These are phyloP conservation scores for Denticeps clupeoides DNA, from an alignment of 2,797 vertebrate species.

Conservation along the genomic window DNA sequence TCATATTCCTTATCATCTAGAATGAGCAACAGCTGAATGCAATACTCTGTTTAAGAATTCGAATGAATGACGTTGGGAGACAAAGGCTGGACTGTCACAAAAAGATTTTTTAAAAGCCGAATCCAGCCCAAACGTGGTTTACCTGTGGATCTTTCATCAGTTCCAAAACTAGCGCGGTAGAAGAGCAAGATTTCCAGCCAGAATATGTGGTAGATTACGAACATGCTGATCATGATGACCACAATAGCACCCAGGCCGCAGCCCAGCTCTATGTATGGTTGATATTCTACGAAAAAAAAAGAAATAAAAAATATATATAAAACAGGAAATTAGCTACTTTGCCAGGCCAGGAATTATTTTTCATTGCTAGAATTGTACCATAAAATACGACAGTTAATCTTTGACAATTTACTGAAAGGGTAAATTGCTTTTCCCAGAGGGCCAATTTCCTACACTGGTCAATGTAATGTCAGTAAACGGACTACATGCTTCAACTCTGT, in stretches of 20 bases:
- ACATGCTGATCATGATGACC: slow-evolving; percentile 70
- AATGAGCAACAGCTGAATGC: not conserved
- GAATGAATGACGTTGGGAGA: no score
- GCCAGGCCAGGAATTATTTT: not conserved
- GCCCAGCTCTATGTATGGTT: slow-evolving; percentile 73
- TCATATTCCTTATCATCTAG: slow-evolving; percentile 88
- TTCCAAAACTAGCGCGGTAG: slow-evolving; percentile 87
- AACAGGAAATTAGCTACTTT: not conserved
- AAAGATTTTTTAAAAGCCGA: no score
- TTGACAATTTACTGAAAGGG: no score
- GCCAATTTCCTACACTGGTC: no score
- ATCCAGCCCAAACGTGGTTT: no score
- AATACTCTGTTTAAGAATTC: no score
- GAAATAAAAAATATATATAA: not conserved
- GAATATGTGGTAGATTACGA: slow-evolving; percentile 79
- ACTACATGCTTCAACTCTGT: no score
- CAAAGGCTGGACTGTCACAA: no score
- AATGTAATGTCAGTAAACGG: no score
- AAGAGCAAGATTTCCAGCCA: slow-evolving; percentile 90
- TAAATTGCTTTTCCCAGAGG: no score
- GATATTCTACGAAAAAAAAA: slow-evolving; percentile 36
- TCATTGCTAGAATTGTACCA: no score
- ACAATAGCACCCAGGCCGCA: slow-evolving; percentile 76
- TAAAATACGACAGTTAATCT: no score
- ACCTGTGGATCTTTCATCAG: slow-evolving; percentile 83